These are phyloP conservation scores for Macrostomum cliftonense DNA, from an alignment of 2,888 invertebrate genomes.

Conservation along the genomic window DNA sequence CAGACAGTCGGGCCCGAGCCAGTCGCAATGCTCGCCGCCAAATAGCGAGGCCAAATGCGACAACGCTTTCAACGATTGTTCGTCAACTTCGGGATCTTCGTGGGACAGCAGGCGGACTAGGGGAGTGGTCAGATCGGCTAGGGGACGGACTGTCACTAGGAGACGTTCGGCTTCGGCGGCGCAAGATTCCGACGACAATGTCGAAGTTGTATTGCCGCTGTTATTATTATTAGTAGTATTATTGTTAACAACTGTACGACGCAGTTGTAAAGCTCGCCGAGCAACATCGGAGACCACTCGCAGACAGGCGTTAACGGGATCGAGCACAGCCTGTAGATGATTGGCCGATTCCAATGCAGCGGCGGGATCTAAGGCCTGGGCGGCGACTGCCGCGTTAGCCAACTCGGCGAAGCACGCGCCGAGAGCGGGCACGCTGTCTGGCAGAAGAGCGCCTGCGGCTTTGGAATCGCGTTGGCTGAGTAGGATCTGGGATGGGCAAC, in stretches of 20 bases:
- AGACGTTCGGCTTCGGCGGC: slow-evolving; percentile 25
- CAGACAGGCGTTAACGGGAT: slow-evolving; percentile 26
- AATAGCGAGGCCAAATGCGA: slow-evolving; percentile 34
- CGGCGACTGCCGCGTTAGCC: slow-evolving; percentile 20
- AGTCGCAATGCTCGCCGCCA: slow-evolving; percentile 34
- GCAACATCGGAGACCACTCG: slow-evolving; percentile 31
- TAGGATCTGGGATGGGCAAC: slow-evolving; percentile 20
- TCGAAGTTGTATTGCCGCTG: slow-evolving; percentile 9
- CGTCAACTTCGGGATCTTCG: slow-evolving; percentile 32
- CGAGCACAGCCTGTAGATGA: slow-evolving; percentile 26
- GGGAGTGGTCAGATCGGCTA: slow-evolving; percentile 27
- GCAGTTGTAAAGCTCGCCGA: slow-evolving; percentile 29
- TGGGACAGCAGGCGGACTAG: slow-evolving; percentile 29
- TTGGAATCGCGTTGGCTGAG: slow-evolving; percentile 23
- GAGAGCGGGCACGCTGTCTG: not conserved
- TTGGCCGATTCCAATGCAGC: slow-evolving; percentile 5
- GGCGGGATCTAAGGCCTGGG: slow-evolving; percentile 14
- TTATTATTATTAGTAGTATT: slow-evolving; percentile 25
- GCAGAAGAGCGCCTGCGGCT: slow-evolving; percentile 17
- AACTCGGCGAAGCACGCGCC: slow-evolving; percentile 20
- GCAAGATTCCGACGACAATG: slow-evolving; percentile 16
- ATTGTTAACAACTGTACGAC: slow-evolving; percentile 14
- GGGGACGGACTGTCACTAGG: slow-evolving; percentile 27
- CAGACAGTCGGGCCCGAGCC: slow-evolving; percentile 28
- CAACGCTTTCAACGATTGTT: slow-evolving; percentile 26